Evolutionary conservation across 2,888 invertebrate genomes (phyloP).

Genomic region (Gortyna flavago): DNA sequence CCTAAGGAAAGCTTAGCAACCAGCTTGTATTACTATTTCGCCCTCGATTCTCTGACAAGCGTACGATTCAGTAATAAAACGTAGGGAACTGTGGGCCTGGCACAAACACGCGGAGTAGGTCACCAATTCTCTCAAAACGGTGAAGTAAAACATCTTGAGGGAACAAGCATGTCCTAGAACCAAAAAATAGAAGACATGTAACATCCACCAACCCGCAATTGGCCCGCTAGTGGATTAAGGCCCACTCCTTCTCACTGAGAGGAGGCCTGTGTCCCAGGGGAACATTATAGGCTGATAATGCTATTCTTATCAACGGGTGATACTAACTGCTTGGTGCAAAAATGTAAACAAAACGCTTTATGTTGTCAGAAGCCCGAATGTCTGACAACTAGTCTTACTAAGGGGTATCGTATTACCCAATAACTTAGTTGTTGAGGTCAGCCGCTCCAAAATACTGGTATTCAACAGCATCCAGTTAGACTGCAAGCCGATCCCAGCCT

Average conservation of each 20-base stretch:
- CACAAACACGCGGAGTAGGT: not conserved
- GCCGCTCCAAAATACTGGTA: not conserved
- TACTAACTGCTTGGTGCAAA: not conserved
- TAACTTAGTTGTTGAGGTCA: not conserved
- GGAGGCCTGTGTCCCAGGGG: too few species aligned
- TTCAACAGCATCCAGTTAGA: not conserved
- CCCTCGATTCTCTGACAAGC: conserved; percentile 63
- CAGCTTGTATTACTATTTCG: conserved; percentile 64
- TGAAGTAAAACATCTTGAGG: too few species aligned
- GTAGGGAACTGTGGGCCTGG: conserved; percentile 49
- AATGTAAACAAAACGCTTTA: not conserved
- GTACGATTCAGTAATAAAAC: conserved; percentile 66
- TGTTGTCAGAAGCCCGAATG: not conserved
- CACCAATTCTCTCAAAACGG: too few species aligned
- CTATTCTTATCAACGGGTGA: not conserved
- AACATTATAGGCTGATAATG: too few species aligned
- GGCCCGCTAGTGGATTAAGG: too few species aligned
- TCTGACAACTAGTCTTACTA: not conserved
- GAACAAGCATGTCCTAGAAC: too few species aligned
- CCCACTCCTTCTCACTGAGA: too few species aligned
- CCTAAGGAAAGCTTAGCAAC: conserved; percentile 48
- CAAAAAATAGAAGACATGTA: too few species aligned
- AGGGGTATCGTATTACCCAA: not conserved
- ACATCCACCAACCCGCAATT: too few species aligned
- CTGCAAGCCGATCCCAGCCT: not conserved